Base-by-base conservation (phyloP, 2,113 vertebrate species). In the Calypte anna region DNA sequence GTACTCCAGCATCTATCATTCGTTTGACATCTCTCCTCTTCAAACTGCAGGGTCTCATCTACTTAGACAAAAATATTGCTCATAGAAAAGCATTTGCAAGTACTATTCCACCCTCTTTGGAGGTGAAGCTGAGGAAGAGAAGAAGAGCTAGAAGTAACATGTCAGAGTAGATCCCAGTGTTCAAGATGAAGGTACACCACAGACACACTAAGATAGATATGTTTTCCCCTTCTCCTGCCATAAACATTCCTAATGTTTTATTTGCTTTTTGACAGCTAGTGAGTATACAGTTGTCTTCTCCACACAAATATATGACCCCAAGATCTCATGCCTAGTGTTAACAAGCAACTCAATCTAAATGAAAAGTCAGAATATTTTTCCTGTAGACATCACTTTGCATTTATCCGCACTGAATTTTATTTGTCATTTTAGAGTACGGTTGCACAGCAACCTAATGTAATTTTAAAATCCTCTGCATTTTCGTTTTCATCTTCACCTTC, bases 391-490 rank as follows among this genome's bases (percentile, higher is more conserved):
- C 68, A 40, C 83, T 91, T 81, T 64, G 64, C 64, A 72, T 94
- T 94, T 81, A 94, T 57, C 61, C 7, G 1, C 80, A 51, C 76
- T 57, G 57, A 77, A 86, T 81, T 92, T 73, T 64, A 91, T 77
- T 66, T 81, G 83, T 81, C 92, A 88, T 81, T 93, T 82, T 63
- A 43, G 62, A 90, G 86, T 36, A 69, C 2, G 54, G 88, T 91
- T 95, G 93, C 90, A 90, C 95, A 83, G 92, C 92, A 96, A 93
- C 86, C 82, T 81, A 88, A 86, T 83, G 58, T 30, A 23, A 83
- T 92, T 93, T 79, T 81, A 53, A 93, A 95, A 92, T 44, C 69
- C 76, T 82, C 3, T 81, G 57, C 91, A 81, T 90, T 93, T 94
- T 73, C 64, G 90, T 95, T 70, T 88, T 59, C 86, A 80, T 82